phyloP scores from a whole-genome alignment of 2,888 invertebrate species.

The Neocrepidodera transversa region DNA sequence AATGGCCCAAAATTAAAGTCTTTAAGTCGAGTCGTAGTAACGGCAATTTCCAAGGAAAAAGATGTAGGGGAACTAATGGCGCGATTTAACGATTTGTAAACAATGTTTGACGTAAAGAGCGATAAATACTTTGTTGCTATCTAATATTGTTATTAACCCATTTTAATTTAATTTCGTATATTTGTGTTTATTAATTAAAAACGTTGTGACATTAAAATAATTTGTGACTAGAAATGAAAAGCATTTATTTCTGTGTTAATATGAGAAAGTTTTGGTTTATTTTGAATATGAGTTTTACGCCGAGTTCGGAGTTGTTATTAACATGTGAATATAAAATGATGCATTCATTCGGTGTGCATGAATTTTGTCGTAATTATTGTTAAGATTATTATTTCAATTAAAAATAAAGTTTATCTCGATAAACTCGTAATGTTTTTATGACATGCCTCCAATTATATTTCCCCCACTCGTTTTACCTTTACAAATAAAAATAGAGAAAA shows the following conservation, averaged over 20 bases:
- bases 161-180: no score
- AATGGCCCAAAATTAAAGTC: slow-evolving; percentile 31
- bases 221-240: not conserved
- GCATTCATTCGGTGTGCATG: no score
- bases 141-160: not conserved
- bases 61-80: slow-evolving; percentile 20
- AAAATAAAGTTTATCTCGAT: no score
- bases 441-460: no score
- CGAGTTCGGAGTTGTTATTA: not conserved
- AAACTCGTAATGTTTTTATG: no score
- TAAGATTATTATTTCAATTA: no score
- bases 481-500: no score
- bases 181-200: slow-evolving; percentile 8
- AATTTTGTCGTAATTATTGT: no score
- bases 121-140: not conserved
- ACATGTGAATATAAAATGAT: not conserved
- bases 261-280: slow-evolving; percentile 1
- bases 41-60: slow-evolving; percentile 17
- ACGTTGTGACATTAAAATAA: not conserved
- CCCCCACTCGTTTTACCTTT: no score
- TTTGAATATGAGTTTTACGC: not conserved
- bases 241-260: slow-evolving; percentile 7
- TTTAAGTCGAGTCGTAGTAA: slow-evolving; percentile 18
- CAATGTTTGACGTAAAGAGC: slow-evolving; percentile 8
- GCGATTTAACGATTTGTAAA: slow-evolving; percentile 18